Percentiles rank a stretch among this genome's conserved stretches.
Evolutionary conservation across 1,140 invertebrate species (phyloP).

Genomic region (Listronotus oregonensis): DNA sequence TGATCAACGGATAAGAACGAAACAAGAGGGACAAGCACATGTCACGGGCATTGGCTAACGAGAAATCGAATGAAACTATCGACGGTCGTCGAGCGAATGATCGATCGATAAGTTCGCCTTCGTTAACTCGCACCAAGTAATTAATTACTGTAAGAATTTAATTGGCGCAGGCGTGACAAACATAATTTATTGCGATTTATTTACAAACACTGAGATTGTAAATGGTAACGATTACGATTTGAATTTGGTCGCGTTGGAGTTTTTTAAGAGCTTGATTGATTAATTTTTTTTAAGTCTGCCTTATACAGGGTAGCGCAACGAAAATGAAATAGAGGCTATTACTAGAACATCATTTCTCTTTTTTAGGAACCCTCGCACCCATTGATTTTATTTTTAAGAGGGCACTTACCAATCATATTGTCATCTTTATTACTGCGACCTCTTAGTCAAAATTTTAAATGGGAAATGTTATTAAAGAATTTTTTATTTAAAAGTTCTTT

Average conservation of each 20-base stretch:
- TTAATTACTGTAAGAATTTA: conserved; percentile 38
- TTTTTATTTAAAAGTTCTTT: too few species aligned
- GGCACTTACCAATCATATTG: too few species aligned
- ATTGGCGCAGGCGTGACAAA: conserved; percentile 38
- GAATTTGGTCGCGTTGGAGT: neutral
- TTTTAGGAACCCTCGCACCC: too few species aligned
- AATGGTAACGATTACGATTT: conserved; percentile 2
- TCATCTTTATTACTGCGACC: too few species aligned
- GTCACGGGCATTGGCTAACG: conserved; percentile 15
- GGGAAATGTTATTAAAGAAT: too few species aligned
- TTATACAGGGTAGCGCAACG: too few species aligned
- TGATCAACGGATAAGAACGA: neutral
- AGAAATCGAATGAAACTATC: conserved; percentile 29
- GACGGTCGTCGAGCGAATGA: conserved; percentile 7
- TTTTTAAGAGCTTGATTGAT: too few species aligned
- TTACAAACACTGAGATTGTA: conserved; percentile 14
- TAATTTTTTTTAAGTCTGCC: too few species aligned
- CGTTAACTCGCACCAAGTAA: conserved; percentile 27
- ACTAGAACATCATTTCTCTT: too few species aligned
- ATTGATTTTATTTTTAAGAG: too few species aligned
- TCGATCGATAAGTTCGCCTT: conserved; percentile 30
- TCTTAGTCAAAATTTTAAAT: too few species aligned
- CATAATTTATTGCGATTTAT: conserved; percentile 32
- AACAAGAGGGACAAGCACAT: neutral
- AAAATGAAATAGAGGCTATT: too few species aligned